phyloP scores from a whole-genome alignment of 2,113 vertebrate species.

The Cephalopterus ornatus region DNA sequence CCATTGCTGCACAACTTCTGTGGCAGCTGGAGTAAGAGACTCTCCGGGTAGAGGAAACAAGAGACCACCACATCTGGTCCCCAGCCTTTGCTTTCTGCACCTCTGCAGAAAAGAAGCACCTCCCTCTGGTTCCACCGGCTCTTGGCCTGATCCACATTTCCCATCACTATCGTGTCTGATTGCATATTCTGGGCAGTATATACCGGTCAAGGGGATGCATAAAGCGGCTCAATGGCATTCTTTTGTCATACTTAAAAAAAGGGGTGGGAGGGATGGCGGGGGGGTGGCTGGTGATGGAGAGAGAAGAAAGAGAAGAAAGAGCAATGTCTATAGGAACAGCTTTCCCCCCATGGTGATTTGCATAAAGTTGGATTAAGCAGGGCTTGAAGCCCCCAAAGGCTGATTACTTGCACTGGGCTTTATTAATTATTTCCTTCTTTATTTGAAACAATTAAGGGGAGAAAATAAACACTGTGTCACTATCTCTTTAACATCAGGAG shows the following conservation, averaged over 20 bases:
- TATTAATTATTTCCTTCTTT: slow-evolving; percentile 66
- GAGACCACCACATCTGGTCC: background rate
- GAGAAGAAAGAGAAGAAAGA: slow-evolving; percentile 50
- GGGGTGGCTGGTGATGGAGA: background rate
- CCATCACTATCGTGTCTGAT: background rate
- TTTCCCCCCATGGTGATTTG: background rate
- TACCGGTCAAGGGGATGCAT: background rate
- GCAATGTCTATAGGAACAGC: slow-evolving; percentile 14
- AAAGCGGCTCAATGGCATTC: background rate
- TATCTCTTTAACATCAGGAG: slow-evolving; percentile 45
- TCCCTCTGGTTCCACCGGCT: background rate
- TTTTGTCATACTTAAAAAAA: slow-evolving; percentile 39
- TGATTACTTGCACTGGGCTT: background rate
- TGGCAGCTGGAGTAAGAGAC: rapidly evolving
- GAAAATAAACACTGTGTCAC: slow-evolving; percentile 20
- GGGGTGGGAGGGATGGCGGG: background rate
- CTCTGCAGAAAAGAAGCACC: background rate
- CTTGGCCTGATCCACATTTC: background rate
- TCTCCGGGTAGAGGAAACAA: background rate
- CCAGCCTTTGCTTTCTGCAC: too few species aligned
- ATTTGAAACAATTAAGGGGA: slow-evolving; percentile 57
- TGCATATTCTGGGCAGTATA: background rate
- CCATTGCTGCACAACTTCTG: background rate
- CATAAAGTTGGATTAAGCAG: slow-evolving; percentile 42
- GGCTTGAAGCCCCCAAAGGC: slow-evolving; percentile 19